Percentiles rank a stretch among this genome's conserved stretches.
Evolutionary conservation across 2,113 vertebrate species (phyloP).

Genomic region (Boulengeromyrus knoepffleri): DNA sequence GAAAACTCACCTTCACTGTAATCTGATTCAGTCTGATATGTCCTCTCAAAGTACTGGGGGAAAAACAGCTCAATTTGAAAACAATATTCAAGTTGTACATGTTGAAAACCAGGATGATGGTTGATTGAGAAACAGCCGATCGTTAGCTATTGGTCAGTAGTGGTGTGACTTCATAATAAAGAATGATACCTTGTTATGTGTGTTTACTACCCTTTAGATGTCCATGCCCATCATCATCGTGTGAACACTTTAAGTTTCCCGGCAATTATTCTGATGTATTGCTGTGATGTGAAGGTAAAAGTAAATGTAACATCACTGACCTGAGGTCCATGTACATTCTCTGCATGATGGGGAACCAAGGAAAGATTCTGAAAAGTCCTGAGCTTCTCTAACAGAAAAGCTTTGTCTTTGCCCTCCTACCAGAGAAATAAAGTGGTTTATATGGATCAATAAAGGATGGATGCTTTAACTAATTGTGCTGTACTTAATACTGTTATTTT

Average conservation of each 20-base stretch:
- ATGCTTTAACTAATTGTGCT: background rate
- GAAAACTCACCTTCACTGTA: conserved; percentile 3
- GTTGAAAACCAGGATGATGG: background rate
- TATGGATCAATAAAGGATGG: background rate
- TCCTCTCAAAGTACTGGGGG: background rate
- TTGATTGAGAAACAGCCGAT: background rate
- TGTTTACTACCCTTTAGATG: background rate
- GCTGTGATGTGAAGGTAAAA: background rate
- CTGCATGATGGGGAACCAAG: background rate
- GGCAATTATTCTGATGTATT: background rate
- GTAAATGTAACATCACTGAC: conserved; percentile 20
- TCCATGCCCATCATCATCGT: background rate
- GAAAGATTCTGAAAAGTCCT: conserved; percentile 46
- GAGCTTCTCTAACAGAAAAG: conserved; percentile 70
- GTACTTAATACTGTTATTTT: background rate
- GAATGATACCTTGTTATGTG: background rate
- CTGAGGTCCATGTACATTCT: background rate
- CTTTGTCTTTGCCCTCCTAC: conserved; percentile 82
- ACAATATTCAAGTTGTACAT: background rate
- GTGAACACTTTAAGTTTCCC: background rate
- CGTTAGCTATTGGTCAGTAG: background rate
- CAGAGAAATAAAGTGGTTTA: conserved; percentile 14
- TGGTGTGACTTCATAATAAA: background rate
- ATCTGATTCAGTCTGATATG: background rate
- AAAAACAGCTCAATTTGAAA: background rate